Percentiles rank a stretch among this genome's conserved stretches.
phyloP scores from a whole-genome alignment of 2,113 vertebrate species.

The Eidolon helvum region DNA sequence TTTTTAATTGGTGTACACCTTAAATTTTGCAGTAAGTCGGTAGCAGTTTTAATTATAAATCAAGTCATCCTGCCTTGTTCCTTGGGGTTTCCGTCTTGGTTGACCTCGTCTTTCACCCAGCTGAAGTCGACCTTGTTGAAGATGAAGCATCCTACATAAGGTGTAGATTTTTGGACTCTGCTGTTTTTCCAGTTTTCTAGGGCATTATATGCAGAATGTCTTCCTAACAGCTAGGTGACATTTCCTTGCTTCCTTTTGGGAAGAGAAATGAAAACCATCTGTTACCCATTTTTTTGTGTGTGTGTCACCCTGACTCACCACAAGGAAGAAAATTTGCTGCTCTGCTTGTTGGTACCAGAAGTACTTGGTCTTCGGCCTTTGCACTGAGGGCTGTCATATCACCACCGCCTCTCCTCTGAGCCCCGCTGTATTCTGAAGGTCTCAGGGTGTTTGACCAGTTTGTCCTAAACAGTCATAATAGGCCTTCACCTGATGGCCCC shows the following conservation, averaged over 20 bases:
- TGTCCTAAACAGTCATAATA: not conserved
- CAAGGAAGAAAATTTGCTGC: not conserved
- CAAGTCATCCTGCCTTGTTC: not conserved
- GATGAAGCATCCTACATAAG: not conserved
- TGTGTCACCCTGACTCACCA: not conserved
- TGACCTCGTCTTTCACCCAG: not conserved
- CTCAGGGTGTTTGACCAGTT: not conserved
- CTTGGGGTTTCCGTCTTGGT: not conserved
- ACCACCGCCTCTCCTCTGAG: not conserved
- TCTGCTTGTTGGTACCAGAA: not conserved
- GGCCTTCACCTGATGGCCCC: not conserved
- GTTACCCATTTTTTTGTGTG: not conserved
- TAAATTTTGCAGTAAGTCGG: not conserved
- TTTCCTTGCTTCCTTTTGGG: not conserved
- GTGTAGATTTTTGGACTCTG: not conserved
- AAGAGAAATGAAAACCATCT: slow-evolving; percentile 41
- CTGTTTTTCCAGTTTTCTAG: not conserved
- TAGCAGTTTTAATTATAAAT: not conserved
- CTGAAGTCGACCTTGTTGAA: not conserved
- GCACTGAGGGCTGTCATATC: not conserved
- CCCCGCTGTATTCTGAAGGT: not conserved
- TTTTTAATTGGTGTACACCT: not conserved
- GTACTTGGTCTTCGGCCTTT: not conserved
- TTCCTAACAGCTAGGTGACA: not conserved
- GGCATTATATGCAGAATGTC: not conserved